phyloP scores from a whole-genome alignment of 1,140 invertebrate genomes.

The Lepidurus couesii region DNA sequence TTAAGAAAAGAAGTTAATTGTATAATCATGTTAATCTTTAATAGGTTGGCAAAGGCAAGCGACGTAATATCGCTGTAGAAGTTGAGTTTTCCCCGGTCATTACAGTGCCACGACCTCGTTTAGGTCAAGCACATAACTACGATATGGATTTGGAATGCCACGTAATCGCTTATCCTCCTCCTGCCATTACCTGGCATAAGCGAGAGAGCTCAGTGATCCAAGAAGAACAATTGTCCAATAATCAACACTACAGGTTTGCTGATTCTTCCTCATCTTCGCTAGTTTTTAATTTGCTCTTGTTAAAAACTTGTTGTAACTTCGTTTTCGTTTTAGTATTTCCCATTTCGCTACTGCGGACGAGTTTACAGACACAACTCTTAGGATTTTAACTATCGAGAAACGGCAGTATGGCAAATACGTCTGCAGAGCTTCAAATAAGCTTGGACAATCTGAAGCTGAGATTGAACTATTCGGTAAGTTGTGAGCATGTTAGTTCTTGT shows the following conservation, averaged over 20 bases:
- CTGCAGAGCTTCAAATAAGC: constrained; percentile 79
- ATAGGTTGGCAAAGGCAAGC: constrained; percentile 64
- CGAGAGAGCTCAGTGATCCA: constrained; percentile 47
- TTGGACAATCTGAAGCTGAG: constrained; percentile 67
- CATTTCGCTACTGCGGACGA: constrained; percentile 84
- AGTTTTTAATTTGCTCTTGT: not conserved
- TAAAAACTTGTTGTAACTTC: not conserved
- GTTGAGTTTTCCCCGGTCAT: constrained; percentile 83
- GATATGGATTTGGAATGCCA: constrained; percentile 84
- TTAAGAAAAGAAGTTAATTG: constrained; percentile 22
- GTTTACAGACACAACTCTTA: constrained; percentile 79
- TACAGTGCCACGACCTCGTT: constrained; percentile 66
- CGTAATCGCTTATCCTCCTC: constrained; percentile 84
- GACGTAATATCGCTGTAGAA: constrained; percentile 80
- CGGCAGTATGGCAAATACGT: constrained; percentile 78
- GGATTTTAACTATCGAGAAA: constrained; percentile 85
- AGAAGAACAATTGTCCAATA: constrained; percentile 69
- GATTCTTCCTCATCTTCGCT: not conserved
- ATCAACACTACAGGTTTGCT: constrained; percentile 70
- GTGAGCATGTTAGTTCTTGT: constrained; percentile 36
- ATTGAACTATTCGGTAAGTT: constrained; percentile 77
- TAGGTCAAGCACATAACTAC: constrained; percentile 82
- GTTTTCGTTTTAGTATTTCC: constrained; percentile 58
- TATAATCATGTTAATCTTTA: constrained; percentile 38
- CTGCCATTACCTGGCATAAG: constrained; percentile 80